A percentile compares a stretch with the other conserved stretches of the same genome.
Evolutionary conservation across 37 sponge, comb jelly and placozoan species (phyloP).

Genomic region (Eunapius fragilis): DNA sequence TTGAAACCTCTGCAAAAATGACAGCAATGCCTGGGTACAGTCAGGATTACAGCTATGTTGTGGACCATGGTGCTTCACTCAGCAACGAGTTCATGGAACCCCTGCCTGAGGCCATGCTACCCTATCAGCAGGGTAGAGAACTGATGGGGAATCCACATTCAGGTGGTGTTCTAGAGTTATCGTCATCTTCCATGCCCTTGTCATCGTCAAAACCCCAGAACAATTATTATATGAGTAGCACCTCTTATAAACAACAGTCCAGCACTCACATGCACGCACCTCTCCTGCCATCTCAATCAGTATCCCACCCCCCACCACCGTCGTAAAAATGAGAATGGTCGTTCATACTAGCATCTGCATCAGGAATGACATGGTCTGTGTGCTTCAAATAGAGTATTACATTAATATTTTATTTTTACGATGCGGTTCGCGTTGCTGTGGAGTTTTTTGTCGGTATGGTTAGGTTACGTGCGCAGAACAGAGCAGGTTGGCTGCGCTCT

Average conservation of each 20-base stretch:
- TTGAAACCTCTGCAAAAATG: neutral
- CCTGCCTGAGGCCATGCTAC: neutral
- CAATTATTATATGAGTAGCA: neutral
- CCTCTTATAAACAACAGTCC: neutral
- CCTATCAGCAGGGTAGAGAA: neutral
- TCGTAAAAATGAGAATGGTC: neutral
- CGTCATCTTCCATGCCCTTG: neutral
- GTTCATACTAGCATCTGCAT: neutral
- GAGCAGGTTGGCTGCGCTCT: neutral
- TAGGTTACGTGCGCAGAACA: neutral
- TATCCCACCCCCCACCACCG: neutral
- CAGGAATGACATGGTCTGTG: too few species aligned
- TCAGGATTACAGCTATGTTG: neutral
- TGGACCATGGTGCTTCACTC: neutral
- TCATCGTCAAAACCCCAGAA: neutral
- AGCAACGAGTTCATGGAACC: neutral
- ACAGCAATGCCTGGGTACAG: neutral
- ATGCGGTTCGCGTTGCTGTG: neutral
- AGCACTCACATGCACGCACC: neutral
- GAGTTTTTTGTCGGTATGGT: neutral
- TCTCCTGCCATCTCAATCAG: neutral
- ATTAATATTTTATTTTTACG: neutral
- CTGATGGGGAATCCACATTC: neutral
- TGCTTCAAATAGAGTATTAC: neutral
- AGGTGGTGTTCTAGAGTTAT: neutral